Evolutionary conservation across 2,797 vertebrate genomes (phyloP).

Genomic region (Chelidonichthys spinosus): DNA sequence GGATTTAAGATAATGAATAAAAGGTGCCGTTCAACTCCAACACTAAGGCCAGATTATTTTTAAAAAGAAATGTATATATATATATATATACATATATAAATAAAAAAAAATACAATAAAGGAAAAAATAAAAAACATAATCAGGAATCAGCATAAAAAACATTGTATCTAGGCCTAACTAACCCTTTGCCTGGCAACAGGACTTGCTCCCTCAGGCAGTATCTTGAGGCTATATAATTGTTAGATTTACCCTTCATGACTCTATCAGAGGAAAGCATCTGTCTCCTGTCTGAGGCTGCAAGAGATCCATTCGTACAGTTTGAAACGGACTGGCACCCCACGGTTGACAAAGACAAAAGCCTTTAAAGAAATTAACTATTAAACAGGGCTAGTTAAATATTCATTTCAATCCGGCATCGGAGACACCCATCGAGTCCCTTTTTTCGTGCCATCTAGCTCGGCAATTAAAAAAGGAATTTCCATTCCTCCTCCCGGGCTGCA

Average conservation of each 20-base stretch:
- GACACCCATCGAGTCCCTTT: slow-evolving; percentile 58
- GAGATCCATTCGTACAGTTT: slow-evolving; percentile 70
- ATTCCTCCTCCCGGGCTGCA: slow-evolving; percentile 48
- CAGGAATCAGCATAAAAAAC: slow-evolving; percentile 1
- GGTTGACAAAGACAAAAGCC: slow-evolving; percentile 73
- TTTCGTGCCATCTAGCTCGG: slow-evolving; percentile 49
- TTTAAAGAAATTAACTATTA: slow-evolving; percentile 84
- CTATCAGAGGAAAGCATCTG: slow-evolving; percentile 74
- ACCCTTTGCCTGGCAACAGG: slow-evolving; percentile 39
- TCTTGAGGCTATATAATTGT: slow-evolving; percentile 55
- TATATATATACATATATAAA: too few relatives aligned
- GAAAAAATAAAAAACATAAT: background rate
- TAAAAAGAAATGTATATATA: background rate
- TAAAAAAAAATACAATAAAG: background rate
- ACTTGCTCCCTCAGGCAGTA: slow-evolving; percentile 44
- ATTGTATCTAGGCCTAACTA: slow-evolving; percentile 13
- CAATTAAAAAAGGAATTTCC: slow-evolving; percentile 75
- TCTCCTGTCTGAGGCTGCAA: slow-evolving; percentile 62
- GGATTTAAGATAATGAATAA: slow-evolving; percentile 1
- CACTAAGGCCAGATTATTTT: background rate
- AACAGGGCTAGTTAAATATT: slow-evolving; percentile 85
- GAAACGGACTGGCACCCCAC: slow-evolving; percentile 70
- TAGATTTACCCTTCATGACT: slow-evolving; percentile 67
- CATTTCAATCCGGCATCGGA: slow-evolving; percentile 75
- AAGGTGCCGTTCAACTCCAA: background rate